Conservation (phyloP, 2,797 vertebrate species). For the Sylvilagus floridanus region DNA sequence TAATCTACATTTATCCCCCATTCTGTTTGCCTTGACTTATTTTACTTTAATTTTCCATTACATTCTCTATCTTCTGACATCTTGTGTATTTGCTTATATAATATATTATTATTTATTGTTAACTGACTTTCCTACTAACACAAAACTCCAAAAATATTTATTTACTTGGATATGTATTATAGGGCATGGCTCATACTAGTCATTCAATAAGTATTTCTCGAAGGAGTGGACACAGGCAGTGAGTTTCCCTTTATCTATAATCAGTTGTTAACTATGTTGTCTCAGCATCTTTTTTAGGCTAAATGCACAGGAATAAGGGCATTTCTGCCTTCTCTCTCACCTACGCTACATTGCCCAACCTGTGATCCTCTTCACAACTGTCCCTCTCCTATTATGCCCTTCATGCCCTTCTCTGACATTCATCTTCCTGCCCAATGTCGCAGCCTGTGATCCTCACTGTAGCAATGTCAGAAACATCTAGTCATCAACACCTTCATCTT, state of each 20-base stretch:
- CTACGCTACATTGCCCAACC: not conserved
- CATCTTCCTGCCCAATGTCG: not conserved
- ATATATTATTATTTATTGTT: not conserved
- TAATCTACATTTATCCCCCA: not conserved
- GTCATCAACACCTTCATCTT: not conserved
- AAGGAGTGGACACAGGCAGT: not conserved
- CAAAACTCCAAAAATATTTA: not conserved
- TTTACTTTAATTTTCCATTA: not conserved
- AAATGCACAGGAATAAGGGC: not conserved
- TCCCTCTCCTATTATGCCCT: accelerated
- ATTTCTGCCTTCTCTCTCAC: not conserved
- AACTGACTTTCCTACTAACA: not conserved
- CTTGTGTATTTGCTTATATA: not conserved
- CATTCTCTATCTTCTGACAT: not conserved
- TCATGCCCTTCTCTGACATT: not conserved
- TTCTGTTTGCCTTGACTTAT: not conserved
- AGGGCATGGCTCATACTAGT: not conserved
- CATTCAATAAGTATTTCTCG: not conserved
- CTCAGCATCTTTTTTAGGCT: not conserved
- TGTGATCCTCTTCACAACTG: not conserved
- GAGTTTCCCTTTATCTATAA: not conserved
- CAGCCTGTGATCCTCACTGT: not conserved
- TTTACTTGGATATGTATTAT: not conserved
- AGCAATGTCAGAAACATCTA: not conserved
- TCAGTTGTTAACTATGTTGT: not conserved